Evolutionary conservation across 2,797 vertebrate species (phyloP), one percentile per base, ranked within the genome.

Genomic region (Galagoides demidoff): DNA sequence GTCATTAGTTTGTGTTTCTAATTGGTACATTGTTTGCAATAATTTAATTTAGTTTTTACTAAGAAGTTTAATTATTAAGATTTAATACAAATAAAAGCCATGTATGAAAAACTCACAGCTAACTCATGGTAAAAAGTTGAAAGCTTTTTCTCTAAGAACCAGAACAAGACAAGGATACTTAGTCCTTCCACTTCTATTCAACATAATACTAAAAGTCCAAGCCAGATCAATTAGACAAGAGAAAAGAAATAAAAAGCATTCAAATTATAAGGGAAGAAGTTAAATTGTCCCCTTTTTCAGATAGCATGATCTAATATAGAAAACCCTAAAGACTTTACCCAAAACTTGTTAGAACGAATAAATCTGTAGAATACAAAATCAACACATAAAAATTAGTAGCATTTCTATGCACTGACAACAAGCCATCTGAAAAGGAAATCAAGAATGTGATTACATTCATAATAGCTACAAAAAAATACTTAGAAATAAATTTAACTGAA

Each of bases 71-170:
- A 31, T 84, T 64, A 25, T 34, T 93, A 83, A 92, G 4, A 61
- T 93, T 85, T 89, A 84, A 84, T 90, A 34, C 14, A 81, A 11
- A 82, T 89, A 76, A 94, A 79, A 29, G 10, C 34, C 25, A 61
- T 23, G 39, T 39, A 73, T 73, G 49, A 45, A 37, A 91, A 73
- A 11, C 34, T 4, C 57, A 73, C 49, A 39, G 19, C 43, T 90
- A 85, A 78, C 64, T 79, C 34, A 79, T 22, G 13, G n/a, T 81
- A 20, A 79, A 90, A 90, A 34, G 11, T 85, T 71, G 27, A 52
- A 77, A 61, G 9, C n/a, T 55, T 78, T 90, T 34, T 34, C 57
- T 85, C 31, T 64, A 57, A 86, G 29, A 73, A 61, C 27, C 70
- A 39, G 16, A 90, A 39, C 12, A 85, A 90, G 71, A 78, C n/a